These are phyloP conservation scores for Varanus salvator DNA, from an alignment of 2,113 vertebrate species.

Conservation along the genomic window DNA sequence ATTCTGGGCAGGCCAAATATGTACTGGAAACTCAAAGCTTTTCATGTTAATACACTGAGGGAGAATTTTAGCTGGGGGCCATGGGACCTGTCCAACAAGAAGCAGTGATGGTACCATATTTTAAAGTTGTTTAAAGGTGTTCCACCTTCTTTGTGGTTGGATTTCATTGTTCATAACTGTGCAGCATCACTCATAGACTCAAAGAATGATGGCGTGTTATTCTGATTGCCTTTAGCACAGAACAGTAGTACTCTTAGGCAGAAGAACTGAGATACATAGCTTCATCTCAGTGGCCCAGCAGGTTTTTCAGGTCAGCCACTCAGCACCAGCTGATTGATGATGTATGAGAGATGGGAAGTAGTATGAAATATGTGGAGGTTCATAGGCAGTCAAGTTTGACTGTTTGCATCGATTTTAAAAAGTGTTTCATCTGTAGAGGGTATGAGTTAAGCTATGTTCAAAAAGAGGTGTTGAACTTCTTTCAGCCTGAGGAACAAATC, in stretches of 20 bases:
- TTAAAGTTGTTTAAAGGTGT: not conserved
- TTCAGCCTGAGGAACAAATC: no score
- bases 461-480: no score
- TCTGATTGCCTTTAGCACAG: not conserved
- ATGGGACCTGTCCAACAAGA: not conserved
- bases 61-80: not conserved
- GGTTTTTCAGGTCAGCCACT: not conserved
- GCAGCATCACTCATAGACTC: not conserved
- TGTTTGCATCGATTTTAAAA: not conserved
- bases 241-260: no score
- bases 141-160: not conserved
- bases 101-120: not conserved
- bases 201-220: not conserved
- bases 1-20: not conserved
- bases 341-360: not conserved
- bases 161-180: not conserved
- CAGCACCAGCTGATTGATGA: not conserved
- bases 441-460: not conserved
- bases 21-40: slow-evolving; percentile 20
- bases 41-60: not conserved
- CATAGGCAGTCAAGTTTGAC: no score
- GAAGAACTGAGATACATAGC: not conserved
- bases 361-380: not conserved
- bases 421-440: not conserved
- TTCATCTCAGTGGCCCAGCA: not conserved